Conservation (phyloP, 2,888 invertebrate genomes). For the Allygus modestus region DNA sequence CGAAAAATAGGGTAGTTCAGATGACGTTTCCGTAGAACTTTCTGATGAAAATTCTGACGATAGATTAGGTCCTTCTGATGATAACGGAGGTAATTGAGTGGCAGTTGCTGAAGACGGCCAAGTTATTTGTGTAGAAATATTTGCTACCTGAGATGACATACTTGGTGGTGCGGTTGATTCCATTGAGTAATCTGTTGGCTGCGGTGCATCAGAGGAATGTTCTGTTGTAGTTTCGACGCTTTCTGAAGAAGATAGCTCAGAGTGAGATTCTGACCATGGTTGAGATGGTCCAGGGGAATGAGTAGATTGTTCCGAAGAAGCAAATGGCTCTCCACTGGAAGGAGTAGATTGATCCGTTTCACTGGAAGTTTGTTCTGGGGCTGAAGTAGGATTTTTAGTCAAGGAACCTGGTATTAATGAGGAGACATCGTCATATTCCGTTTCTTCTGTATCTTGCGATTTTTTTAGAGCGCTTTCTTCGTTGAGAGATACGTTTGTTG, state of each 20-base stretch:
- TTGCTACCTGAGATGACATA: neutral
- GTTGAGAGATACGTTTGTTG: neutral
- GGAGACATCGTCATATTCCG: neutral
- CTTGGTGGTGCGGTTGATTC: neutral
- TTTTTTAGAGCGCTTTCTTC: neutral
- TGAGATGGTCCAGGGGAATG: neutral
- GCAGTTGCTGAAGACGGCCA: neutral
- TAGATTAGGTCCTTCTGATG: neutral
- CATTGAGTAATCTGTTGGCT: neutral
- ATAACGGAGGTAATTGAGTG: neutral
- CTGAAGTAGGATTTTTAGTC: neutral
- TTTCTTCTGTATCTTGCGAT: neutral
- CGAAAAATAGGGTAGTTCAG: neutral
- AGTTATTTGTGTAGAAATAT: neutral
- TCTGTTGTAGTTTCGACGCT: neutral
- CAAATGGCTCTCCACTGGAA: no score
- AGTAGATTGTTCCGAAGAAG: neutral
- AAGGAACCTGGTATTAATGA: no score
- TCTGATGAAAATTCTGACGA: neutral
- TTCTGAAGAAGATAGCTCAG: neutral
- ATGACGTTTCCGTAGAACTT: neutral
- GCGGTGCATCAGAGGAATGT: neutral
- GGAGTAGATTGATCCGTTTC: neutral
- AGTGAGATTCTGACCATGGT: constrained; percentile 1
- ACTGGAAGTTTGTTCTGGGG: neutral